Percentiles rank a stretch among this genome's conserved stretches.
phyloP scores from a whole-genome alignment of 2,888 invertebrate species.

The Pammene fasciana region DNA sequence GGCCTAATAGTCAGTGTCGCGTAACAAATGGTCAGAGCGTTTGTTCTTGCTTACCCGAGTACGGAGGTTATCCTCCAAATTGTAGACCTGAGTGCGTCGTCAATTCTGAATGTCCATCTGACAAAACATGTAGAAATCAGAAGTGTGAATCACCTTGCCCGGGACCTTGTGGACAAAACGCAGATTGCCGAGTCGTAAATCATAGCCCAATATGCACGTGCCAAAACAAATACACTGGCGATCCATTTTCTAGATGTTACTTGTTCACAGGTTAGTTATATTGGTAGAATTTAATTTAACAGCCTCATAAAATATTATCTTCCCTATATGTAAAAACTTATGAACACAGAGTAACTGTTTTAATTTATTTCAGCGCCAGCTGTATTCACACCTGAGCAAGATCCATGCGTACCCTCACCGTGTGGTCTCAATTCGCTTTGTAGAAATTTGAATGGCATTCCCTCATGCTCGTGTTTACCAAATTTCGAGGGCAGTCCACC shows the following conservation, averaged over 20 bases:
- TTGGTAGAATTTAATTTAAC: background rate
- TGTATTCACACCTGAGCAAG: conserved; percentile 64
- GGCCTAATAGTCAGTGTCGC: conserved; percentile 85
- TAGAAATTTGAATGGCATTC: conserved; percentile 78
- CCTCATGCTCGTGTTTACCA: conserved; percentile 85
- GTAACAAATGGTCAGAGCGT: conserved; percentile 84
- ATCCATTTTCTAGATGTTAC: conserved; percentile 87
- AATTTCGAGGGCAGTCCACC: conserved; percentile 86
- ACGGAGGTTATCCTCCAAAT: conserved; percentile 86
- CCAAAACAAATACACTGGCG: conserved; percentile 82
- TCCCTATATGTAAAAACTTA: background rate
- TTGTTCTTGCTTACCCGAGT: conserved; percentile 88
- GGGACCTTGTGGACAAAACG: conserved; percentile 87
- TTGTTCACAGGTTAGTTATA: conserved; percentile 68
- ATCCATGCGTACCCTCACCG: conserved; percentile 87
- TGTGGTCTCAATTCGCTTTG: conserved; percentile 87
- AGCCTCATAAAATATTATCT: background rate
- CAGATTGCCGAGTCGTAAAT: conserved; percentile 88
- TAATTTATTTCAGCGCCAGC: conserved; percentile 57
- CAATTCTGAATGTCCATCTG: conserved; percentile 86
- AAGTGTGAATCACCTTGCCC: conserved; percentile 89
- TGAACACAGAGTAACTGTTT: background rate
- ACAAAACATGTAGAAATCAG: conserved; percentile 86
- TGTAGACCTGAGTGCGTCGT: conserved; percentile 90
- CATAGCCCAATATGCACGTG: conserved; percentile 89